These are phyloP conservation scores for Netelia inedita DNA, from an alignment of 2,888 invertebrate species.

Conservation along the genomic window DNA sequence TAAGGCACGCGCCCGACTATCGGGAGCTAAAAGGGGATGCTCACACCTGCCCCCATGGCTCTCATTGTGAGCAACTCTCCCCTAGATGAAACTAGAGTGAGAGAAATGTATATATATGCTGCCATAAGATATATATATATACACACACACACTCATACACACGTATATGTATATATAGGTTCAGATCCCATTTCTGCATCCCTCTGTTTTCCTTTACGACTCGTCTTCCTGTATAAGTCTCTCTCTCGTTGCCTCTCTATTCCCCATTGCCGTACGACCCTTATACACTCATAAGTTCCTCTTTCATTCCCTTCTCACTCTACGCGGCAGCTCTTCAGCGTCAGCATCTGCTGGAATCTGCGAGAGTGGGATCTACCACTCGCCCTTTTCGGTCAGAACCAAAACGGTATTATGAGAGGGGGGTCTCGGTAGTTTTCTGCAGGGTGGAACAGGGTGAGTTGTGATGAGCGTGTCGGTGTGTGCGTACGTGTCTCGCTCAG, in stretches of 20 bases:
- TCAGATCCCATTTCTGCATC: conserved; percentile 14
- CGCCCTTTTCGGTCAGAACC: conserved; percentile 54
- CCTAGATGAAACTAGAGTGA: conserved; percentile 80
- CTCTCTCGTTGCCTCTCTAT: conserved; percentile 17
- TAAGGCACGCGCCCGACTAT: conserved; percentile 83
- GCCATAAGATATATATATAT: not conserved
- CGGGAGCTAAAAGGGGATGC: conserved; percentile 74
- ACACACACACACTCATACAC: no score
- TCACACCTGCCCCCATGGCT: conserved; percentile 83
- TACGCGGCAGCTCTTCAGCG: conserved; percentile 47
- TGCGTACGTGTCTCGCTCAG: conserved; percentile 26
- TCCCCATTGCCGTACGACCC: conserved; percentile 39
- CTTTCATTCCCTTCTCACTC: conserved; percentile 23
- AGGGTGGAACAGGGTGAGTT: conserved; percentile 59
- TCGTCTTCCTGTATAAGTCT: conserved; percentile 25
- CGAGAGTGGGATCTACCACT: conserved; percentile 70
- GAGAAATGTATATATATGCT: conserved; percentile 17
- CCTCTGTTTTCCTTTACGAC: conserved; percentile 38
- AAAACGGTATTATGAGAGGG: conserved; percentile 53
- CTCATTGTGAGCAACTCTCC: conserved; percentile 78
- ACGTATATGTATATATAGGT: conserved; percentile 4
- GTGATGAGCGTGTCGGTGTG: conserved; percentile 42
- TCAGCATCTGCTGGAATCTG: conserved; percentile 84
- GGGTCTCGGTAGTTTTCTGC: conserved; percentile 49
- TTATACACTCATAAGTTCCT: conserved; percentile 52